These are phyloP conservation scores for Poeciliopsis prolifica DNA, from an alignment of 2,113 vertebrate genomes.

Conservation along the genomic window DNA sequence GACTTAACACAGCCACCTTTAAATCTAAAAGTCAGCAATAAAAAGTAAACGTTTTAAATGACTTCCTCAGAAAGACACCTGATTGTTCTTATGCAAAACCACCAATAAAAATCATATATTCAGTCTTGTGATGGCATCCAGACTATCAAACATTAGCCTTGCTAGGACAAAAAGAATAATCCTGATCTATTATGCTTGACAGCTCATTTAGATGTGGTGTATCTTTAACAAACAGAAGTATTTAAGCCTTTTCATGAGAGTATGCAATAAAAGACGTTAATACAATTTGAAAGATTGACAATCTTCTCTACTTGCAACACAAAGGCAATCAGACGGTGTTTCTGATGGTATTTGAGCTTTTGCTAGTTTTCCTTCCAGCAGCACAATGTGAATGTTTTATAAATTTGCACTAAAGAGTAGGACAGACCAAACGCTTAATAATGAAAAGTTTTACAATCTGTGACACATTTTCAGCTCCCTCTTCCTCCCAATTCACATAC, in stretches of 20 bases:
- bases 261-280: conserved; percentile 15
- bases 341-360: conserved; percentile 29
- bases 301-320: conserved; percentile 30
- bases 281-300: conserved; percentile 52
- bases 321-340: conserved; percentile 37
- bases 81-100: background rate
- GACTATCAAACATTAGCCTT: background rate
- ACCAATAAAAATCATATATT: background rate
- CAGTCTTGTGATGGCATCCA: background rate
- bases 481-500: background rate
- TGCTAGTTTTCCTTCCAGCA: conserved; percentile 28
- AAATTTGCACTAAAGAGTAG: conserved; percentile 33
- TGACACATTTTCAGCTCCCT: background rate
- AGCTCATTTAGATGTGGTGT: background rate
- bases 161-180: background rate
- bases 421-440: conserved; percentile 34
- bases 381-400: conserved; percentile 59
- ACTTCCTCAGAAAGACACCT: background rate
- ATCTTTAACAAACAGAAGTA: background rate
- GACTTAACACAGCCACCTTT: background rate
- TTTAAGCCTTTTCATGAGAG: background rate
- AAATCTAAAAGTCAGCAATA: background rate
- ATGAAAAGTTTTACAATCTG: background rate
- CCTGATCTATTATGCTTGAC: background rate
- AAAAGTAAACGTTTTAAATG: background rate